phyloP scores from a whole-genome alignment of 2,113 vertebrate genomes.

The Pelecanus crispus region DNA sequence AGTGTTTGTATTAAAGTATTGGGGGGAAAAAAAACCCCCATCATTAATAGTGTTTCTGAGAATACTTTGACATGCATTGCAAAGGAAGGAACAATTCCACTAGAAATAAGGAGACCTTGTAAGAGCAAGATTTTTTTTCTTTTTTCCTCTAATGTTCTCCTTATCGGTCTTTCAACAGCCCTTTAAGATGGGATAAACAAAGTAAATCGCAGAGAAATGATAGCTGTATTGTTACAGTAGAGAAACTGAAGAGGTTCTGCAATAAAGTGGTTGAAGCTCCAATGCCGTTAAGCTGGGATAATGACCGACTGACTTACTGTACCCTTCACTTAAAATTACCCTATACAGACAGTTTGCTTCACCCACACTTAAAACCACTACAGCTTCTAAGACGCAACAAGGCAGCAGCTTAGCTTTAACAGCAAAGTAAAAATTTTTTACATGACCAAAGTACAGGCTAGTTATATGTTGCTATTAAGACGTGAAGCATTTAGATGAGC shows the following conservation, averaged over 20 bases:
- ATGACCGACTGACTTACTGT: background rate
- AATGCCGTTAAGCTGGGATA: background rate
- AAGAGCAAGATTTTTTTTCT: background rate
- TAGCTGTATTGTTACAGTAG: background rate
- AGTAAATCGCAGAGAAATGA: background rate
- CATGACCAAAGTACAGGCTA: too few relatives aligned
- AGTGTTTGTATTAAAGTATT: background rate
- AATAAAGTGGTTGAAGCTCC: background rate
- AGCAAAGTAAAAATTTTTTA: background rate
- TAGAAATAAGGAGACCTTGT: background rate
- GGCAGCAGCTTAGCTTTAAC: background rate
- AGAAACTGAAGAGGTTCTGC: background rate
- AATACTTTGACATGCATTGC: background rate
- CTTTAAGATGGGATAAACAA: background rate
- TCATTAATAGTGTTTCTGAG: background rate
- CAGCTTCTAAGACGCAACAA: background rate
- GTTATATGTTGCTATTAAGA: background rate
- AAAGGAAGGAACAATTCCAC: background rate
- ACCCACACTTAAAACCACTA: background rate
- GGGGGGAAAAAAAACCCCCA: too few relatives aligned
- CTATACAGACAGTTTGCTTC: background rate
- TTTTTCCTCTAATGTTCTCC: background rate
- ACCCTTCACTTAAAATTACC: background rate
- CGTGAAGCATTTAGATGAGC: background rate
- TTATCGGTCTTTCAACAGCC: background rate